Evolutionary conservation across 2,797 vertebrate genomes (phyloP), one percentile per base, ranked within the genome.

Genomic region (Chelonia mydas): DNA sequence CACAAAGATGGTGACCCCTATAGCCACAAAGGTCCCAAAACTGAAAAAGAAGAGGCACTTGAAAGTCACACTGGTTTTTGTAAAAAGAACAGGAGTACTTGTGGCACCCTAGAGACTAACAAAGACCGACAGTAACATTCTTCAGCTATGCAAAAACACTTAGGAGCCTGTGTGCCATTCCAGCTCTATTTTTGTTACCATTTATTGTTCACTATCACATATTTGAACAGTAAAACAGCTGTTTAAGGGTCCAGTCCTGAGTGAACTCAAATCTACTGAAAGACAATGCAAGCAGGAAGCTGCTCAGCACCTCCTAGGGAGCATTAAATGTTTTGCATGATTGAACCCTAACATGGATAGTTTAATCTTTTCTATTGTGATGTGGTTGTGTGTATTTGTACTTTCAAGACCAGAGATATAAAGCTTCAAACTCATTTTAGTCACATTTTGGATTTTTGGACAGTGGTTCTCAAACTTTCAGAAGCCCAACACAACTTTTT

Each of bases 21-120:
- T 2, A 4, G 97, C 95, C 72, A 98, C 45, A 1, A 97, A 15
- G 0, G 94, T 93, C 89, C 90, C 97, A 16, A 98, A 97, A 96
- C 98, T 98, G 96, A 81, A 96, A 90, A 31, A 93, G 19, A 94
- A 19, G 37, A 93, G 19, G 77, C 5, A 89, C 91, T 5, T 84
- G 96, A 33, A 83, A 90, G 0, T 13, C 23, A 23, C 92, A 12
- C 87, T 81, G n/a, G 27, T 49, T 74, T 78, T 80, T 25, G 53
- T 41, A 41, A 41, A 41, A 41, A 41, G 41, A 41, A 5, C 41
- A 41, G 41, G 41, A 41, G 41, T 41, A 41, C 41, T 41, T 41
- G 41, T 41, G 41, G 41, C 41, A 41, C 41, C 41, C 41, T 41
- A 41, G 41, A 41, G 5, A 41, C 41, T 41, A 5, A 41, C 41